Percentiles rank a stretch among this genome's conserved stretches.
These are phyloP conservation scores for Folsomia manolachei DNA, from an alignment of 2,888 invertebrate genomes.

Conservation along the genomic window DNA sequence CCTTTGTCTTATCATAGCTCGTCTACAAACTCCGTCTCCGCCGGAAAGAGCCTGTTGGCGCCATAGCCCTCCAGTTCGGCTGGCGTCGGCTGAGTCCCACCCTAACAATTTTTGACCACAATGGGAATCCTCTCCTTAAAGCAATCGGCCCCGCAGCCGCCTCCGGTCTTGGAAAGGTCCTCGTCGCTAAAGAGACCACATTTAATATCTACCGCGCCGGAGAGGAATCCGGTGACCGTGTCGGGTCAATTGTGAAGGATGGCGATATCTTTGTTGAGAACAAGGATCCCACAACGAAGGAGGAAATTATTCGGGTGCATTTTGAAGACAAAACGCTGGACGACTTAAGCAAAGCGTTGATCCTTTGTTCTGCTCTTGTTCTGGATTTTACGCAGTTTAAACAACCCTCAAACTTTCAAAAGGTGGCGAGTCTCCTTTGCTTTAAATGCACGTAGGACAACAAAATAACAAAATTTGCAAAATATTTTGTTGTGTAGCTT, in stretches of 20 bases:
- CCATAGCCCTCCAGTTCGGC: neutral
- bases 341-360: neutral
- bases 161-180: neutral
- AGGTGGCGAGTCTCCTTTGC: neutral
- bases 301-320: neutral
- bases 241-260: constrained; percentile 1
- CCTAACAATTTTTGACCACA: neutral
- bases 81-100: neutral
- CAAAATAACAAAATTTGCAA: neutral
- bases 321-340: neutral
- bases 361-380: neutral
- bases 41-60: neutral
- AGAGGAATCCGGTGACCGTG: neutral
- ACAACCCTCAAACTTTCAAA: neutral
- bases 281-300: neutral
- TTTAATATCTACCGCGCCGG: neutral
- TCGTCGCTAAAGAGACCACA: neutral
- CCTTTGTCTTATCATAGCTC: neutral
- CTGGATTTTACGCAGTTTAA: neutral
- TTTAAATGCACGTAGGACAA: neutral
- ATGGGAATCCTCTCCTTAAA: neutral
- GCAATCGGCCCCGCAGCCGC: neutral
- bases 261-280: neutral
- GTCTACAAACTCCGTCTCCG: neutral
- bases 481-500: neutral